Conservation (phyloP, 2,113 vertebrate genomes). For the Sceloporus tristichus region DNA sequence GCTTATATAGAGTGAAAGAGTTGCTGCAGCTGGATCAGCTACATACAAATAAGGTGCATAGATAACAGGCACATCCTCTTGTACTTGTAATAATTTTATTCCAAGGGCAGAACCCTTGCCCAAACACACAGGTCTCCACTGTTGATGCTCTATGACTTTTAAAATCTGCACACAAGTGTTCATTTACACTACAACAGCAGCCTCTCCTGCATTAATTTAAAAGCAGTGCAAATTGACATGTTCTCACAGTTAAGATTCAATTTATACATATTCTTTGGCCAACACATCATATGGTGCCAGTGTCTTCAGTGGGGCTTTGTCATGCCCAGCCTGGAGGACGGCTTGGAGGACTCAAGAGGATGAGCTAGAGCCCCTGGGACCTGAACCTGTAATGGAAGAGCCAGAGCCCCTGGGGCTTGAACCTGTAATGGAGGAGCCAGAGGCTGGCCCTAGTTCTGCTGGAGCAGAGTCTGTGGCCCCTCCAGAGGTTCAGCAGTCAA, state of each 20-base stretch:
- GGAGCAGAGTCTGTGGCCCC: too few relatives aligned
- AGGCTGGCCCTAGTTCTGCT: too few relatives aligned
- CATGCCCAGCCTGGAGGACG: not conserved
- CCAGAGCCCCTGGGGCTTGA: too few relatives aligned
- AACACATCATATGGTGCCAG: not conserved
- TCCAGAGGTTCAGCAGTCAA: too few relatives aligned
- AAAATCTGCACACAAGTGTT: not conserved
- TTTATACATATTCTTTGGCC: conserved; percentile 1
- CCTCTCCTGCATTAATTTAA: not conserved
- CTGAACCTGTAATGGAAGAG: too few relatives aligned
- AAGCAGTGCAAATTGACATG: not conserved
- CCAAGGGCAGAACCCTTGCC: not conserved
- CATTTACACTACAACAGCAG: not conserved
- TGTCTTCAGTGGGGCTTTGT: not conserved
- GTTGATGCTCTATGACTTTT: not conserved
- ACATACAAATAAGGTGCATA: too few relatives aligned
- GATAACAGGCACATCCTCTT: too few relatives aligned
- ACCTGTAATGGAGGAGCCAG: too few relatives aligned
- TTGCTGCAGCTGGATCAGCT: not conserved
- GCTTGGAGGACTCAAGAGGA: too few relatives aligned
- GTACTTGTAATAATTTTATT: not conserved
- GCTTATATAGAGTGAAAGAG: not conserved
- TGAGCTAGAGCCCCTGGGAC: too few relatives aligned
- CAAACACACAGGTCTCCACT: not conserved
- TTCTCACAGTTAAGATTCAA: not conserved